These are phyloP conservation scores for Diogma glabrata DNA, from an alignment of 2,888 invertebrate genomes.

Conservation along the genomic window DNA sequence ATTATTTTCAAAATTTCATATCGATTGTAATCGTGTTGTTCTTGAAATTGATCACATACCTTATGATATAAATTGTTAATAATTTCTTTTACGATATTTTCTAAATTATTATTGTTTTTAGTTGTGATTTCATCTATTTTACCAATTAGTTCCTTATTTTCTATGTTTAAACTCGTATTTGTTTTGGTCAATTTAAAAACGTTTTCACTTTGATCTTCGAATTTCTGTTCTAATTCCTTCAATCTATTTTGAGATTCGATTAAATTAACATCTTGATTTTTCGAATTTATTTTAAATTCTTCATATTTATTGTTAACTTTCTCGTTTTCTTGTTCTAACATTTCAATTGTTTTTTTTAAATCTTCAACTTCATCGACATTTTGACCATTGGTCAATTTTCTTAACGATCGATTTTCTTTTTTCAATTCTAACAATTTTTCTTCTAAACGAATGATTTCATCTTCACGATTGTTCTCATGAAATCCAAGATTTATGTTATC, in stretches of 20 bases:
- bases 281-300: background rate
- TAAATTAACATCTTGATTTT: too few relatives aligned
- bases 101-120: background rate
- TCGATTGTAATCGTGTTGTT: constrained; percentile 14
- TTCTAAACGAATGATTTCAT: constrained; percentile 29
- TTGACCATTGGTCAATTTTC: background rate
- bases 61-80: constrained; percentile 27
- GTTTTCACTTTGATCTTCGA: constrained; percentile 9
- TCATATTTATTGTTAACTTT: background rate
- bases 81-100: constrained; percentile 21
- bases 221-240: background rate
- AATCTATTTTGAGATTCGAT: background rate
- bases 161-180: background rate
- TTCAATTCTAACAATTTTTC: constrained; percentile 32
- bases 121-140: background rate
- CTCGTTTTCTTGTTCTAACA: background rate
- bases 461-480: constrained; percentile 8
- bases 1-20: constrained; percentile 22
- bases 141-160: background rate
- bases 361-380: background rate
- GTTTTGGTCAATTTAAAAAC: constrained; percentile 7
- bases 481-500: constrained; percentile 17
- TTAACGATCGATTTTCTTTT: constrained; percentile 28
- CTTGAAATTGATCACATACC: constrained; percentile 19
- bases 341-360: too few relatives aligned